Conservation (phyloP, 2,113 vertebrate species). For the Astatotilapia flaviijosephi region DNA sequence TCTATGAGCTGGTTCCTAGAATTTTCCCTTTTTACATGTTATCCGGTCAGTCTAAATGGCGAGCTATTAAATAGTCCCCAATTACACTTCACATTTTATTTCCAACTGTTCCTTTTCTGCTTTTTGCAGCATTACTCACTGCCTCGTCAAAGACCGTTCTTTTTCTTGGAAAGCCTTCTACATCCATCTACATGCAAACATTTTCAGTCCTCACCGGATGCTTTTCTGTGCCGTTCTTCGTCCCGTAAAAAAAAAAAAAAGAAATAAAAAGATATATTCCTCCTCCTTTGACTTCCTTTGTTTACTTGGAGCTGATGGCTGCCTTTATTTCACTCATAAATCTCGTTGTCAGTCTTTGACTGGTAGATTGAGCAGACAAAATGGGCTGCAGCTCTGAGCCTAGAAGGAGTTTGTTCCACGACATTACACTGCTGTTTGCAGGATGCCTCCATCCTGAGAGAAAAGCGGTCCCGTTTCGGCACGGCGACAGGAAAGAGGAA, state of each 20-base stretch:
- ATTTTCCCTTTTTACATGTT: constrained; percentile 19
- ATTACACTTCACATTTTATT: background rate
- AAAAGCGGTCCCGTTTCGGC: constrained; percentile 3
- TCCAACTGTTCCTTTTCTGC: constrained; percentile 9
- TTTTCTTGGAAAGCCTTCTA: background rate
- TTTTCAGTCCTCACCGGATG: background rate
- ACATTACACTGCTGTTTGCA: constrained; percentile 62
- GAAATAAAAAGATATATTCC: constrained; percentile 22
- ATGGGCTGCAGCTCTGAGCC: constrained; percentile 39
- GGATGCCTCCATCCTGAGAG: constrained; percentile 36
- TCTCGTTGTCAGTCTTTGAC: constrained; percentile 48
- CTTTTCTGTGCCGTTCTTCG: background rate
- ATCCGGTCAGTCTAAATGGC: constrained; percentile 11
- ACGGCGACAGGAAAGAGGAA: background rate
- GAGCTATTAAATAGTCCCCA: background rate
- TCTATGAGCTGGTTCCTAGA: constrained; percentile 6
- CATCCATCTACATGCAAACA: background rate
- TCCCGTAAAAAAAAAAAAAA: background rate
- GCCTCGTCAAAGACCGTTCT: background rate
- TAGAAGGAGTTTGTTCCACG: constrained; percentile 66
- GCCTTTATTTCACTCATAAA: constrained; percentile 61
- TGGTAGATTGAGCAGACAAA: constrained; percentile 63
- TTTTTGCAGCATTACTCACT: background rate
- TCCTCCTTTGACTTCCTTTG: constrained; percentile 34
- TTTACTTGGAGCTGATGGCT: constrained; percentile 40